phyloP scores from a whole-genome alignment of 2,113 vertebrate genomes.

The Charadrius vociferus region DNA sequence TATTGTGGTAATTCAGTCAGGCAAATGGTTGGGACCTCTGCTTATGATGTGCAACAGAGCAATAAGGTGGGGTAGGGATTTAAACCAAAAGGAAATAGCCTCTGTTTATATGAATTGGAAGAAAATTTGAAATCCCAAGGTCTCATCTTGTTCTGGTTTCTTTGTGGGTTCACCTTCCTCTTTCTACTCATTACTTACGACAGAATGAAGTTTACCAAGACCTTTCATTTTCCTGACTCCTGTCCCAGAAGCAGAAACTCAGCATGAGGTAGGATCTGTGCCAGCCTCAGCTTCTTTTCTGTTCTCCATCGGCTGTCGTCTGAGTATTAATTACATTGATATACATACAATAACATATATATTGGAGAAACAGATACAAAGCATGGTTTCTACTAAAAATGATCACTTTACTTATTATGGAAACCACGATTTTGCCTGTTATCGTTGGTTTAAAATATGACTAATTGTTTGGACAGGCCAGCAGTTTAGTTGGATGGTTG shows the following conservation, averaged over 20 bases:
- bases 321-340: neutral
- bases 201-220: neutral
- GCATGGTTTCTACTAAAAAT: neutral
- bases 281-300: neutral
- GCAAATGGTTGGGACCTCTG: neutral
- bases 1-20: neutral
- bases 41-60: neutral
- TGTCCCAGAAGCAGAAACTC: constrained; percentile 13
- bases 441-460: constrained; percentile 40
- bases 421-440: constrained; percentile 24
- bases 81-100: neutral
- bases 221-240: constrained; percentile 8
- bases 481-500: constrained; percentile 19
- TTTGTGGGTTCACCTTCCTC: constrained; percentile 14
- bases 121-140: neutral
- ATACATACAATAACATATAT: neutral
- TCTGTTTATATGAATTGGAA: constrained; percentile 1
- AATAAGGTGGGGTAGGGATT: neutral
- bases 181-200: neutral
- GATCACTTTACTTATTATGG: constrained; percentile 30
- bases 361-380: neutral
- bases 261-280: neutral
- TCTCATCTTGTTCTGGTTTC: neutral
- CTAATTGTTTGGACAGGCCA: constrained; percentile 34
- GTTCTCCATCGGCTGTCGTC: neutral